Evolutionary conservation across 2,113 vertebrate species (phyloP).

Genomic region (Trogon surrucura): DNA sequence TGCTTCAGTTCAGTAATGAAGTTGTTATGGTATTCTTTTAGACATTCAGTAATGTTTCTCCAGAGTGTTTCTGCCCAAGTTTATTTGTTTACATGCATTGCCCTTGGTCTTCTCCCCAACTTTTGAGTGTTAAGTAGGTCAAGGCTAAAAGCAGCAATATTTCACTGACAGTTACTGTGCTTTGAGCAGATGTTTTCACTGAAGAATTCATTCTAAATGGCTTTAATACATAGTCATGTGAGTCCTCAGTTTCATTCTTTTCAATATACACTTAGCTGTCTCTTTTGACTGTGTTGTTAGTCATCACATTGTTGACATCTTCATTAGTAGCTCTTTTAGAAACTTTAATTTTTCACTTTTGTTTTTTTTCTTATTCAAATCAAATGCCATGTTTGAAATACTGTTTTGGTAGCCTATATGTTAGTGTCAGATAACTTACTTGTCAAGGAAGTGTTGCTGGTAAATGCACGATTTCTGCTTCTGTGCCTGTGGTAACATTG

Average conservation of each 20-base stretch:
- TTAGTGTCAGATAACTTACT: not conserved
- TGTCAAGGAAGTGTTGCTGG: not conserved
- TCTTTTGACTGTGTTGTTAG: not conserved
- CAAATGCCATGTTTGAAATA: not conserved
- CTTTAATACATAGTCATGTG: not conserved
- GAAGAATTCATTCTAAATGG: not conserved
- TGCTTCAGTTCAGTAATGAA: not conserved
- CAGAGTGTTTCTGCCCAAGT: not conserved
- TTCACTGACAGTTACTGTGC: not conserved
- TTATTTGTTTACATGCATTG: not conserved
- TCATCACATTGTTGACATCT: not conserved
- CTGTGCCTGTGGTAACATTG: not conserved
- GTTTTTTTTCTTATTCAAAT: not conserved
- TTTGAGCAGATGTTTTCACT: not conserved
- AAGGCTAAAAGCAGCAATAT: not conserved
- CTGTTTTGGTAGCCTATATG: not conserved
- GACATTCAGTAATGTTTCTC: not conserved
- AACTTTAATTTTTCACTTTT: too few relatives aligned
- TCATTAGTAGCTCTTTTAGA: not conserved
- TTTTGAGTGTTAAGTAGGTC: not conserved
- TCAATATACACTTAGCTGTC: not conserved
- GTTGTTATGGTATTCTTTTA: not conserved
- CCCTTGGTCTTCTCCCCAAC: rapidly evolving
- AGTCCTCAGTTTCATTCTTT: not conserved
- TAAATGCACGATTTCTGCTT: not conserved